Evolutionary conservation across 1,140 invertebrate genomes (phyloP), one percentile per base, ranked within the genome.

Genomic region (Trichonephila clavipes): DNA sequence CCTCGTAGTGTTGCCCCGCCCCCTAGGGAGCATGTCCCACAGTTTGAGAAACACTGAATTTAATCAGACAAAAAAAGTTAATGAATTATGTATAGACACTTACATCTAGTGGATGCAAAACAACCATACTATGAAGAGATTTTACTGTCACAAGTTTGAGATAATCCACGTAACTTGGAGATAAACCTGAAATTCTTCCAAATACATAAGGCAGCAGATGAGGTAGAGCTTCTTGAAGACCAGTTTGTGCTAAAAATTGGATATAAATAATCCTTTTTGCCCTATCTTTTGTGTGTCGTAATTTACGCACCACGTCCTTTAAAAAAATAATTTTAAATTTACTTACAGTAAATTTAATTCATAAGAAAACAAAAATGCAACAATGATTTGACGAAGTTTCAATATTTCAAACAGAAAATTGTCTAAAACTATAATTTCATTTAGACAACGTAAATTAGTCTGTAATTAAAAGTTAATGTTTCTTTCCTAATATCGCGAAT

Each of bases 231-330:
- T 94, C 58, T 14, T 77, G 85, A 58, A 93, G 34, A 18, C 72
- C 91, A 18, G 92, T 94, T 72, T 77, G 90, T 16, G 94, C 90
- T 24, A 95, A 61, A n/a, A 94, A 94, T 86, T 95, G 90, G 14
- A 95, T 94, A 21, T 94, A 93, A 19, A 94, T 90, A 21, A 94
- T 83, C n/a, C 34, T 87, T 28, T 92, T 77, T 58, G 51, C n/a
- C 2, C 10, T 86, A 14, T 87, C 58, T 1, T 72, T 8, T 14
- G 62, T 34, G 28, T 77, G 16, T 18, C 28, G 28, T 16, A 77
- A 34, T 40, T 77, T 77, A 12, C 34, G 28, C 28, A 77, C 34
- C 18, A 77, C 34, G 40, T 77, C 72, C 72, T 77, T 14, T 3
- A 77, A 77, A 19, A 59, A 40, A 66, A 66, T n/a, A 66, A 66